Evolutionary conservation across 2,797 vertebrate species (phyloP).

Genomic region (Labroides dimidiatus): DNA sequence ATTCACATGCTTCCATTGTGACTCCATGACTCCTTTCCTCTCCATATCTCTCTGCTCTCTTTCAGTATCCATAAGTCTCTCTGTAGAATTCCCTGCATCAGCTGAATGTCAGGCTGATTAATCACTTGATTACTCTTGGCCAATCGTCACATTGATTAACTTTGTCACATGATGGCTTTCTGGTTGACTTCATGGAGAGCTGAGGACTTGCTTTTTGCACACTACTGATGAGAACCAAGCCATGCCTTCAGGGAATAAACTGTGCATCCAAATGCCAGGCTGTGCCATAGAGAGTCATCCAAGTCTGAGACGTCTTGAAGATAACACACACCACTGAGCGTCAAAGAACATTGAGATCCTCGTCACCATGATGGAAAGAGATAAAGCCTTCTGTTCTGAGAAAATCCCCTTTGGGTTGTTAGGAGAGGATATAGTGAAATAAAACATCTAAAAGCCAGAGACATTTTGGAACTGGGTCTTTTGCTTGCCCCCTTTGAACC

Average conservation of each 20-base stretch:
- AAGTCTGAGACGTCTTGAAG: constrained; percentile 17
- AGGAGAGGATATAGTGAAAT: constrained; percentile 22
- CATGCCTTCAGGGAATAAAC: background rate
- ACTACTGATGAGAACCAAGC: constrained; percentile 7
- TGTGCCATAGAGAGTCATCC: constrained; percentile 34
- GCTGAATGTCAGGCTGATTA: constrained; percentile 59
- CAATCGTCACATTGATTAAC: constrained; percentile 70
- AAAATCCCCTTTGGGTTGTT: constrained; percentile 24
- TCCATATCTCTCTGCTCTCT: constrained; percentile 3
- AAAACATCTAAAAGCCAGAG: constrained; percentile 30
- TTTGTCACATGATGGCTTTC: constrained; percentile 49
- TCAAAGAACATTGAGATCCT: constrained; percentile 28
- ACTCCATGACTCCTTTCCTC: constrained; percentile 8
- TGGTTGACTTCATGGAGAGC: constrained; percentile 32
- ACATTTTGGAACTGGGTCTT: constrained; percentile 25
- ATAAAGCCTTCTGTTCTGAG: constrained; percentile 27
- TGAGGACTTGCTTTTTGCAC: constrained; percentile 28
- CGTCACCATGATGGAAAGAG: constrained; percentile 22
- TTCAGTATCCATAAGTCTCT: constrained; percentile 43
- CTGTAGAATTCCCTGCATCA: constrained; percentile 49
- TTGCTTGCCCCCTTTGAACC: constrained; percentile 35
- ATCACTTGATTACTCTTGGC: constrained; percentile 70
- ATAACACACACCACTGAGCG: constrained; percentile 34
- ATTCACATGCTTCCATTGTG: constrained; percentile 7
- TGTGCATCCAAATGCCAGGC: background rate